Percentiles rank a stretch among this genome's conserved stretches.
Conservation (phyloP, 2,888 invertebrate species). For the Choristoneura rosaceana region DNA sequence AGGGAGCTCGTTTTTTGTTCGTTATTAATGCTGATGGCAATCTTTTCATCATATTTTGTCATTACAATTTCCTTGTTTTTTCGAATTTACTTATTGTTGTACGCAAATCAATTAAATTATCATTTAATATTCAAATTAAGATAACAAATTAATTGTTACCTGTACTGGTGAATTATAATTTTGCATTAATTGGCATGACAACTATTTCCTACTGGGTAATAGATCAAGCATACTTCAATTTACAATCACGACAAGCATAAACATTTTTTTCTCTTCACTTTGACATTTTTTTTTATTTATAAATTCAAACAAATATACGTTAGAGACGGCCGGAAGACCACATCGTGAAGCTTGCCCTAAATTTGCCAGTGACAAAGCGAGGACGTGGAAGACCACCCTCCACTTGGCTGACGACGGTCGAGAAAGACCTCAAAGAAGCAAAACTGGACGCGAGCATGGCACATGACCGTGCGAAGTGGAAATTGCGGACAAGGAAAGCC, state of each 20-base stretch:
- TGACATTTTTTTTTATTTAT: neutral
- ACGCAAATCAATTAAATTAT: neutral
- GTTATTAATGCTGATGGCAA: neutral
- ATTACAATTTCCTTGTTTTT: neutral
- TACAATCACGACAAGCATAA: neutral
- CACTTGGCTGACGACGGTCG: too few relatives aligned
- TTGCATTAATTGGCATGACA: neutral
- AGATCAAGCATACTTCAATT: neutral
- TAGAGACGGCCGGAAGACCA: too few relatives aligned
- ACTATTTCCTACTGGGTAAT: neutral
- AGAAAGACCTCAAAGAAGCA: too few relatives aligned
- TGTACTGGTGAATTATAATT: neutral
- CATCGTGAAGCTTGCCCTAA: too few relatives aligned
- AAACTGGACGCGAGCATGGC: too few relatives aligned
- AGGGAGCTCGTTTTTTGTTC: neutral
- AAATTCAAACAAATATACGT: too few relatives aligned
- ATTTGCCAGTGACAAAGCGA: too few relatives aligned
- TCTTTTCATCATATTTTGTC: neutral
- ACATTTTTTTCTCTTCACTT: neutral
- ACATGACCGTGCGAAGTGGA: too few relatives aligned
- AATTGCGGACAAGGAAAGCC: too few relatives aligned
- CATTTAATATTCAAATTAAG: neutral
- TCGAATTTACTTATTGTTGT: neutral
- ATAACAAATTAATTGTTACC: too few relatives aligned
- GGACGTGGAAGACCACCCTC: too few relatives aligned